These are phyloP conservation scores for Anisognathus igniventris DNA, from an alignment of 2,797 vertebrate genomes.

Conservation along the genomic window DNA sequence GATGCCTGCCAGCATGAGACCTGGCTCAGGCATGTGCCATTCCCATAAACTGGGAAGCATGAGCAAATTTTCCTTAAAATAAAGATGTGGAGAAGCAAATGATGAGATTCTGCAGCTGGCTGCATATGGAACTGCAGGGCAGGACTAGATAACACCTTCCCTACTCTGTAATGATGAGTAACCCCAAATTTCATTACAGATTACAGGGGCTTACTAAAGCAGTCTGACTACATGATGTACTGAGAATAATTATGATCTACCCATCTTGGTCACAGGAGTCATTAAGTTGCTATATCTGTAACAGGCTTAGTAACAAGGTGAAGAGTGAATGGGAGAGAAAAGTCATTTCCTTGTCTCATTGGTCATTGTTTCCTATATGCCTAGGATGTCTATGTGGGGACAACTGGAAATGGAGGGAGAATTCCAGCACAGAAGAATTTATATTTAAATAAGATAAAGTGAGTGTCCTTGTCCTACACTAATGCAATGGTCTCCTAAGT, in stretches of 20 bases:
- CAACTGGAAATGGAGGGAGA: background rate
- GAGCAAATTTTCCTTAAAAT: background rate
- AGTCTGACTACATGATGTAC: background rate
- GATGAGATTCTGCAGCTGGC: background rate
- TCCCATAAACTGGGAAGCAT: background rate
- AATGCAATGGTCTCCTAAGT: background rate
- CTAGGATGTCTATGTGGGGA: background rate
- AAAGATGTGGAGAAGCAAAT: background rate
- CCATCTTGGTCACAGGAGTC: background rate
- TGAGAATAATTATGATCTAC: background rate
- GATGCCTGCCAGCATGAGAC: background rate
- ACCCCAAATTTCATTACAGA: background rate
- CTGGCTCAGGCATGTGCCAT: background rate
- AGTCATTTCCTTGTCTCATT: background rate
- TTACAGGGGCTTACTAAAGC: background rate
- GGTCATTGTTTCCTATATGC: background rate
- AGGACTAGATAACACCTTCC: background rate
- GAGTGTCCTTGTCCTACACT: background rate
- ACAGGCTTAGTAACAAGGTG: background rate
- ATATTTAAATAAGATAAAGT: background rate
- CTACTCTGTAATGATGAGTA: background rate
- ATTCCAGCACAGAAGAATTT: background rate
- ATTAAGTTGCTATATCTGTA: background rate
- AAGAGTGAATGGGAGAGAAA: background rate
- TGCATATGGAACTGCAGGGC: background rate